A percentile compares a stretch with the other conserved stretches of the same genome.
phyloP scores from a whole-genome alignment of 2,888 invertebrate species.

The Temnothorax ravouxi region DNA sequence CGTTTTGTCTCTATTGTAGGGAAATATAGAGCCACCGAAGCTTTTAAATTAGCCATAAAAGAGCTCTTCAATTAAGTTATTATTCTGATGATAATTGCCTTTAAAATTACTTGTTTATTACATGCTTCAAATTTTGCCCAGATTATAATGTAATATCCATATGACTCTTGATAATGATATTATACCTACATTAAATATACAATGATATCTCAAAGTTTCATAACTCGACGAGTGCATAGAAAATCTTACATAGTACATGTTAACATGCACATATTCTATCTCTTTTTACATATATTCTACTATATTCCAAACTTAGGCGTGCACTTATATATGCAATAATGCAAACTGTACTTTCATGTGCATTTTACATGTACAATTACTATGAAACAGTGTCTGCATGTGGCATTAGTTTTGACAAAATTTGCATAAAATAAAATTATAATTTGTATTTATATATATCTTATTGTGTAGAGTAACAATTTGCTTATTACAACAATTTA shows the following conservation, averaged over 20 bases:
- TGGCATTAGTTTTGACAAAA: conserved; percentile 15
- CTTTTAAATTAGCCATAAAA: not conserved
- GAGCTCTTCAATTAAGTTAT: not conserved
- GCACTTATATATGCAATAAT: conserved; percentile 21
- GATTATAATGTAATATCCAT: conserved; percentile 9
- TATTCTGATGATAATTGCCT: not conserved
- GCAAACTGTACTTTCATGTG: conserved; percentile 29
- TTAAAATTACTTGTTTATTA: not conserved
- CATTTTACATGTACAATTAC: conserved; percentile 25
- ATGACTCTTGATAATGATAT: not conserved
- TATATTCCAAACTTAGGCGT: conserved; percentile 28
- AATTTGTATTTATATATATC: not conserved
- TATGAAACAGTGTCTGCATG: not conserved
- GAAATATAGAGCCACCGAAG: not conserved
- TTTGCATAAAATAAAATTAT: conserved; percentile 25
- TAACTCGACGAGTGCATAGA: not conserved
- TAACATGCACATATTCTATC: conserved; percentile 36
- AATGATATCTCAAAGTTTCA: conserved; percentile 6
- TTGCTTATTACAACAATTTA: not conserved
- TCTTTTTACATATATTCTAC: conserved; percentile 34
- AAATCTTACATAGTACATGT: conserved; percentile 35
- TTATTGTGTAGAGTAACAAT: not conserved
- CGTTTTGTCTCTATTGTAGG: not conserved
- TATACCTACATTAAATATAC: conserved; percentile 23
- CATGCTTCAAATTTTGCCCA: not conserved